phyloP scores from a whole-genome alignment of 2,113 vertebrate genomes.

The Barbus barbus region DNA sequence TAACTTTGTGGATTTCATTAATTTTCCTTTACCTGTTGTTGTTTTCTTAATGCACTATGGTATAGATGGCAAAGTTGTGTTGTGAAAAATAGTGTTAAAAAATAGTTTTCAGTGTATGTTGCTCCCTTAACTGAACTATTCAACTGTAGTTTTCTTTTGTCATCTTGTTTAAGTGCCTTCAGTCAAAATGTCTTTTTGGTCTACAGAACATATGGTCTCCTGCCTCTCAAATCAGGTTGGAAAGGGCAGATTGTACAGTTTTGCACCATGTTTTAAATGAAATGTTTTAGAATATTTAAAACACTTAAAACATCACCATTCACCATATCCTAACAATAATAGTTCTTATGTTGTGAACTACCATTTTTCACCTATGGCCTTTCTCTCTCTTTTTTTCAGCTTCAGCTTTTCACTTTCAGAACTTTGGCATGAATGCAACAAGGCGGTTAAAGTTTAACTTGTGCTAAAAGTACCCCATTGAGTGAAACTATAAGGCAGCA shows the following conservation, averaged over 20 bases:
- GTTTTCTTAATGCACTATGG: background rate
- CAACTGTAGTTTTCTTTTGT: background rate
- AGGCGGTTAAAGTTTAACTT: conserved; percentile 97
- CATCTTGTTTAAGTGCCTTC: background rate
- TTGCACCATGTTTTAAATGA: no score
- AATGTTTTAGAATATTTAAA: no score
- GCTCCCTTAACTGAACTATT: background rate
- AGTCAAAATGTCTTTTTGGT: background rate
- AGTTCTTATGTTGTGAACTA: background rate
- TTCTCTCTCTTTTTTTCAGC: background rate
- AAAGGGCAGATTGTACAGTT: background rate
- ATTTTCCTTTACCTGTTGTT: background rate
- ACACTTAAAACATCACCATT: no score
- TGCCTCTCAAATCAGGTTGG: background rate
- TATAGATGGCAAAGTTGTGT: background rate
- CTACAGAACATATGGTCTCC: background rate
- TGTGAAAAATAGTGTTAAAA: background rate
- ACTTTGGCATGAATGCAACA: conserved; percentile 68
- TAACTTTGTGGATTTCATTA: background rate
- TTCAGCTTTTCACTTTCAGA: conserved; percentile 65
- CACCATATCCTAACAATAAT: background rate
- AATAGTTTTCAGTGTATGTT: background rate
- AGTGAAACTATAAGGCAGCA: conserved; percentile 80
- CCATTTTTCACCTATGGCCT: background rate
- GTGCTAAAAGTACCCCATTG: conserved; percentile 80